A percentile compares a stretch with the other conserved stretches of the same genome.
These are phyloP conservation scores for Trichogramma evanescens DNA, from an alignment of 2,888 invertebrate genomes.

Conservation along the genomic window DNA sequence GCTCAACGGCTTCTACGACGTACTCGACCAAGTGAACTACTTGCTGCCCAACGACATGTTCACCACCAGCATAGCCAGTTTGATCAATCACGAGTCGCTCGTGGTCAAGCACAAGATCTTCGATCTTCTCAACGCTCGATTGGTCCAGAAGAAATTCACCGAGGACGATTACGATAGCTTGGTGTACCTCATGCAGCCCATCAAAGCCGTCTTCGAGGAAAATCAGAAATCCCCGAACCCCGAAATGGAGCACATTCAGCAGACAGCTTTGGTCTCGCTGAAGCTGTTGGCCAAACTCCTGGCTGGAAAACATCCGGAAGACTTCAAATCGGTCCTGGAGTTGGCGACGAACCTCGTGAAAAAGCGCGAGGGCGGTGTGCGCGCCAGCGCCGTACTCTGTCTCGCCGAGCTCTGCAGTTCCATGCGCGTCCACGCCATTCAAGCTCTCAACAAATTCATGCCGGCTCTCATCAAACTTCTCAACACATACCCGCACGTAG, in stretches of 20 bases:
- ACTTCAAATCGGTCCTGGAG: conserved; percentile 65
- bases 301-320: conserved; percentile 59
- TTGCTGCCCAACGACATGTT: conserved; percentile 75
- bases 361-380: conserved; percentile 55
- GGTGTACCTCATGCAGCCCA: conserved; percentile 55
- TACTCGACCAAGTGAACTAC: conserved; percentile 58
- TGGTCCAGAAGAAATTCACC: conserved; percentile 63
- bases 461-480: conserved; percentile 65
- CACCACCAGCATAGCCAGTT: conserved; percentile 66
- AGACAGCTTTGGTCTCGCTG: conserved; percentile 73
- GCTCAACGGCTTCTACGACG: conserved; percentile 68
- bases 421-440: conserved; percentile 68
- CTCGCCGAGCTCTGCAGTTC: conserved; percentile 72
- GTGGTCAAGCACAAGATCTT: conserved; percentile 73
- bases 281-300: conserved; percentile 73
- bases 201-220: conserved; percentile 57
- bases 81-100: conserved; percentile 64
- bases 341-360: conserved; percentile 59
- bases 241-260: conserved; percentile 66
- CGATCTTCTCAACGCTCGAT: conserved; percentile 76
- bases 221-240: conserved; percentile 48
- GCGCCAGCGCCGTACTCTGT: conserved; percentile 69
- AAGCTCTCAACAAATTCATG: conserved; percentile 71
- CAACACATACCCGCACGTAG: conserved; percentile 55
- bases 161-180: conserved; percentile 49